Evolutionary conservation across 2,113 vertebrate species (phyloP).

Genomic region (Gadus macrocephalus): DNA sequence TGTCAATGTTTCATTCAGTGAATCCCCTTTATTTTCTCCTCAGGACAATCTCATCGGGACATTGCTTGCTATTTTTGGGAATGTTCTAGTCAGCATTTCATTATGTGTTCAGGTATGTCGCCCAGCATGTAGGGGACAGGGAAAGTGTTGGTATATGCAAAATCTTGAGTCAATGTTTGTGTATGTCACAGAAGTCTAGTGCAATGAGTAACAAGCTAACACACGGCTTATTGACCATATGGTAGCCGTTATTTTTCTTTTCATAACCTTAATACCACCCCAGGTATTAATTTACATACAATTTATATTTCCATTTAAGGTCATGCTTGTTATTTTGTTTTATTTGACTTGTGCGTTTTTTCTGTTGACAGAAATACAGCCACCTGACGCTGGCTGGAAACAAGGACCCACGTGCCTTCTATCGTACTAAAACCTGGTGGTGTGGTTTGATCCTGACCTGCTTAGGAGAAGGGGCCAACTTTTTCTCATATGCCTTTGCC

Average conservation of each 20-base stretch:
- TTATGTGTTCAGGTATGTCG: slow-evolving; percentile 86
- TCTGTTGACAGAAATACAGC: slow-evolving; percentile 83
- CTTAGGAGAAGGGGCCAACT: slow-evolving; percentile 85
- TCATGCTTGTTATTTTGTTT: not conserved
- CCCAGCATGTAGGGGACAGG: no score
- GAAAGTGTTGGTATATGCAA: no score
- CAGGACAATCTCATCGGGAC: slow-evolving; percentile 96
- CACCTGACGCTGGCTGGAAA: slow-evolving; percentile 82
- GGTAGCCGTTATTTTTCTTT: no score
- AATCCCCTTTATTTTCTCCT: slow-evolving; percentile 6
- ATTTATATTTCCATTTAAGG: not conserved
- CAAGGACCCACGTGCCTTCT: slow-evolving; percentile 85
- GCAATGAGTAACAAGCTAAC: no score
- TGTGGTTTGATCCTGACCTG: slow-evolving; percentile 81
- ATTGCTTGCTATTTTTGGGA: slow-evolving; percentile 91
- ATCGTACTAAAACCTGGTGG: slow-evolving; percentile 95
- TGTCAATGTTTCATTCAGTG: not conserved
- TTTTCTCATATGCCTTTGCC: slow-evolving; percentile 89
- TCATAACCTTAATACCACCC: not conserved
- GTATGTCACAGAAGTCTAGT: not conserved
- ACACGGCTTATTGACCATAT: no score
- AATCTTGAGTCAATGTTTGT: no score
- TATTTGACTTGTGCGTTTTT: not conserved
- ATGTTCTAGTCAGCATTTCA: slow-evolving; percentile 89
- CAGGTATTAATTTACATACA: no score